These are phyloP conservation scores for Himantopus leucocephalus DNA, from an alignment of 2,113 vertebrate species.

Conservation along the genomic window DNA sequence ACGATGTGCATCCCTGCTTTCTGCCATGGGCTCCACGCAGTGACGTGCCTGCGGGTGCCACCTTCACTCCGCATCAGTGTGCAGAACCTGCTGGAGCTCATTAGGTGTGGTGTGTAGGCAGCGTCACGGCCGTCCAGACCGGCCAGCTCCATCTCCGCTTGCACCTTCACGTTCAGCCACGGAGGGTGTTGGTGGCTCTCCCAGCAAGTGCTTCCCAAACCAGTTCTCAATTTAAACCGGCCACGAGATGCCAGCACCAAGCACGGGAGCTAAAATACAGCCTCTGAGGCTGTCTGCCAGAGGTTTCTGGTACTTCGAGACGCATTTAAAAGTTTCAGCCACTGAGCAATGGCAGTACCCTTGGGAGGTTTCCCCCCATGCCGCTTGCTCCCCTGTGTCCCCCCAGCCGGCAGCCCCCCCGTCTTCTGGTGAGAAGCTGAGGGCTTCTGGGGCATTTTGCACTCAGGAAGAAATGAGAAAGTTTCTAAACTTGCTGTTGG, in stretches of 20 bases:
- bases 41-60: accelerated
- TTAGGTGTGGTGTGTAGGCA: background rate
- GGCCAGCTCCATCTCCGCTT: background rate
- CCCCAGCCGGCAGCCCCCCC: background rate
- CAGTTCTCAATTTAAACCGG: background rate
- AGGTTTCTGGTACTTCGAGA: background rate
- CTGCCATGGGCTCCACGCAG: background rate
- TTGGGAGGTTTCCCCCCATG: accelerated
- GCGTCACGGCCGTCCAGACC: background rate
- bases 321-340: background rate
- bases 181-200: background rate
- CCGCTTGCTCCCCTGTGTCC: background rate
- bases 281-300: background rate
- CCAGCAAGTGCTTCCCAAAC: background rate
- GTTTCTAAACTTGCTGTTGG: background rate
- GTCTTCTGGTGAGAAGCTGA: accelerated
- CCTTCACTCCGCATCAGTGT: background rate
- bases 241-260: background rate
- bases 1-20: background rate
- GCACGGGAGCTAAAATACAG: background rate
- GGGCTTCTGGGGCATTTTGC: background rate
- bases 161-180: accelerated
- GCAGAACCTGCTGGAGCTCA: background rate
- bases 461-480: background rate
- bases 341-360: background rate